These are phyloP conservation scores for Hafferia zeledoni DNA, from an alignment of 2,797 vertebrate genomes.

Conservation along the genomic window DNA sequence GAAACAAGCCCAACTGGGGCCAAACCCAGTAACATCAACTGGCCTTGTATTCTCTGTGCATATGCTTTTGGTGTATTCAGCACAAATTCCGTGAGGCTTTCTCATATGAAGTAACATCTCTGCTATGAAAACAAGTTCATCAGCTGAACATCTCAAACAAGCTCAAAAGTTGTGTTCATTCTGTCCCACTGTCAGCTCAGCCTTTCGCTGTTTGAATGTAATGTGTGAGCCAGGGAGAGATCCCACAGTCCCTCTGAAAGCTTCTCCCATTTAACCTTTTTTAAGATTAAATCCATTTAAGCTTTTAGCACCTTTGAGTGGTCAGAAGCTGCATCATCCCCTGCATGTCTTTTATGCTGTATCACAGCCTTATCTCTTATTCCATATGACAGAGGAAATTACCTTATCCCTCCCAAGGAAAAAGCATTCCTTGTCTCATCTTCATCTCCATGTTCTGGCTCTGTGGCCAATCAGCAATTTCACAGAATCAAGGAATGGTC, in stretches of 20 bases:
- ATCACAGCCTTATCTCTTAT: neutral
- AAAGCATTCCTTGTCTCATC: neutral
- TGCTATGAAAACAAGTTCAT: neutral
- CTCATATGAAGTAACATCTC: neutral
- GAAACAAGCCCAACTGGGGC: neutral
- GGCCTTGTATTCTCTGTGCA: neutral
- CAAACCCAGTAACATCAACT: neutral
- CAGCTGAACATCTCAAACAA: neutral
- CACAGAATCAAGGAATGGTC: neutral
- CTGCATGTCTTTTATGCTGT: neutral
- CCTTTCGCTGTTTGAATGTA: neutral
- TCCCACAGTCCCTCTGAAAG: neutral
- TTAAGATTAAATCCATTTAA: neutral
- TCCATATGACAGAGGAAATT: neutral
- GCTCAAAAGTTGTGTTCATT: neutral
- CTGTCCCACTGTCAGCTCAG: neutral
- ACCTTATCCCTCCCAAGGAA: neutral
- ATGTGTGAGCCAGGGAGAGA: neutral
- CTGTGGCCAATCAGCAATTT: neutral
- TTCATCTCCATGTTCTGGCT: neutral
- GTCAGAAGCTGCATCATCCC: neutral
- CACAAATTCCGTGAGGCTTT: neutral
- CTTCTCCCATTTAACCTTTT: neutral
- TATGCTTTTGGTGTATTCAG: neutral
- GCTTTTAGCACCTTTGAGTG: neutral